Evolutionary conservation across 2,888 invertebrate genomes (phyloP), one percentile per base, ranked within the genome.

Genomic region (Amblyjoppa proteus): DNA sequence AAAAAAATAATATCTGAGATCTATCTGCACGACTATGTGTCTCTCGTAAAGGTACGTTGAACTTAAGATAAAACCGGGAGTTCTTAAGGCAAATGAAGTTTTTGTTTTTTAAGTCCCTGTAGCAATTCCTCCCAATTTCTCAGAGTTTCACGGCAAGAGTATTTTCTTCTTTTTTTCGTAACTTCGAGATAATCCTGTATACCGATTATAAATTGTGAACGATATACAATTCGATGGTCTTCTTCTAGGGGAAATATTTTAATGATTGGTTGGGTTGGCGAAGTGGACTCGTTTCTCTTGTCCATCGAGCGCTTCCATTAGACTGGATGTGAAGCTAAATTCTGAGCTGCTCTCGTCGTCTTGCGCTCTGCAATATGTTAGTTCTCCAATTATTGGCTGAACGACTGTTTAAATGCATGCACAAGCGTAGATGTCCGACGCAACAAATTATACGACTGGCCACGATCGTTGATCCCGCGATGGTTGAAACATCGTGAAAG

Each of bases 301-400:
- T 25, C 94, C 95, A 87, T 95, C 95, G 81, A 95, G 92, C 66
- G 93, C 90, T 81, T 94, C 93, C 89, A 95, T 94, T 87, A 95
- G 93, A 61, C 95, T 95, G 87, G 95, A 95, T 1, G 95, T 95
- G 90, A 96, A 95, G 89, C 95, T 96, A 88, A 96, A 96, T 90
- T 94, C 91, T 13, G 92, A 93, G 84, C 93, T 92, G 88, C 92
- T 92, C 28, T 93, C 92, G n/a, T 93, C 93, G 25, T 91, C 91
- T 86, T 91, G 91, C 38, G 86, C 88, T 61, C 93, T 94, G 83
- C 9, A 91, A 91, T 78, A 31, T 31, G 16, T 64, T 34, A 34
- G 13, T 34, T 64, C n/a, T 6, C 31, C 34, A n/a, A 64, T 64
- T 16, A 64, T 70, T n/a, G 28, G 4, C 31, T 2, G n/a, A 64